phyloP scores from a whole-genome alignment of 30 jellyfish, hydroid and myxozoan species.

The Aurelia aurita region DNA sequence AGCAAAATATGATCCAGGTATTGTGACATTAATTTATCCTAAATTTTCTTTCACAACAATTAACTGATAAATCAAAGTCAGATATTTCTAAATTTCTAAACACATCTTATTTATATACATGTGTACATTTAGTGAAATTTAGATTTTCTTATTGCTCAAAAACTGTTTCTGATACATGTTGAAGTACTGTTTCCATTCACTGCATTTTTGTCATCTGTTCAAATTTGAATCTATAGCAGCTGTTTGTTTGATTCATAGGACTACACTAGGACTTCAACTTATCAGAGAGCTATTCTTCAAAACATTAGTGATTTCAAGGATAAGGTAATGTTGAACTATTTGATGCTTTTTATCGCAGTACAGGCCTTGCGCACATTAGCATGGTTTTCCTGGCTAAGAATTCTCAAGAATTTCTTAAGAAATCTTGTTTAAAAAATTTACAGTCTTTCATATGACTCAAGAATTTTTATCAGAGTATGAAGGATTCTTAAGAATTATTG shows the following conservation, averaged over 20 bases:
- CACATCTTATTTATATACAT: background rate
- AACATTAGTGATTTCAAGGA: conserved; percentile 91
- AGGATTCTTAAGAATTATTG: too few relatives aligned
- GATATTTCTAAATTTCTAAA: too few relatives aligned
- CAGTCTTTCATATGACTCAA: too few relatives aligned
- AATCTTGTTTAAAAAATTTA: too few relatives aligned
- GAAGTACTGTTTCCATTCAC: too few relatives aligned
- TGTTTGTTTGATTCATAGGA: conserved; percentile 64
- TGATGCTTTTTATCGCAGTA: background rate
- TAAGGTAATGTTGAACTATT: conserved; percentile 57
- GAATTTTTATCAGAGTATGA: too few relatives aligned
- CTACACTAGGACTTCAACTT: conserved; percentile 94
- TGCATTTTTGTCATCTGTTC: too few relatives aligned
- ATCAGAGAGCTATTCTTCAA: conserved; percentile 94
- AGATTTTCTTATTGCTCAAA: background rate
- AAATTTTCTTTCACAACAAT: background rate
- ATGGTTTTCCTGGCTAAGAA: too few relatives aligned
- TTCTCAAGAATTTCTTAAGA: too few relatives aligned
- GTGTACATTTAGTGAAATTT: background rate
- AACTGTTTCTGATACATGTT: background rate
- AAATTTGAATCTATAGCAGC: too few relatives aligned
- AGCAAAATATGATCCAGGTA: conserved; percentile 99
- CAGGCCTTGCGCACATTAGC: too few relatives aligned
- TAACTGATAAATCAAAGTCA: too few relatives aligned
- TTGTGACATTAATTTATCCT: background rate